Evolutionary conservation across 1,140 invertebrate species (phyloP).

Genomic region (Galendromus occidentalis): DNA sequence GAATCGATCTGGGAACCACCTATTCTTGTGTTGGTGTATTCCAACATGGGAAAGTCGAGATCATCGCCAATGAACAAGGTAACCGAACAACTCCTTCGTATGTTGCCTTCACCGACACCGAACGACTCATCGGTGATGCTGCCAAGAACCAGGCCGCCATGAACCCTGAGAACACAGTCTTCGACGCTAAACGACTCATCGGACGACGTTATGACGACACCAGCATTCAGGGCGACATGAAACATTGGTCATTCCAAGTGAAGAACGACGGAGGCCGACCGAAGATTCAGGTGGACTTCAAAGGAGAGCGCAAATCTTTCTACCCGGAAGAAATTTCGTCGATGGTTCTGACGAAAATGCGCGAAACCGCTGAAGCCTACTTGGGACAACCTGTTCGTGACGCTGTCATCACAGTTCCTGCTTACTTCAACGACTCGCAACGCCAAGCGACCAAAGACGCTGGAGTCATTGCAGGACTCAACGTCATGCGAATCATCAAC

Average conservation of each 20-base stretch:
- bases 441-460: slow-evolving; percentile 78
- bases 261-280: slow-evolving; percentile 61
- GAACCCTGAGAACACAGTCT: slow-evolving; percentile 37
- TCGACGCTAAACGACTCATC: slow-evolving; percentile 54
- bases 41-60: slow-evolving; percentile 60
- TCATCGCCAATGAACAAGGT: slow-evolving; percentile 78
- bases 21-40: slow-evolving; percentile 37
- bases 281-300: slow-evolving; percentile 40
- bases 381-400: slow-evolving; percentile 27
- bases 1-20: slow-evolving; percentile 34
- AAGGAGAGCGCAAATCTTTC: slow-evolving; percentile 32
- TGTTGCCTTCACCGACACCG: slow-evolving; percentile 71
- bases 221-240: slow-evolving; percentile 78
- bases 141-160: slow-evolving; percentile 58
- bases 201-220: slow-evolving; percentile 77
- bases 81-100: slow-evolving; percentile 73
- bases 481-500: slow-evolving; percentile 54
- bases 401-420: slow-evolving; percentile 30
- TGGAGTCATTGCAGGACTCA: slow-evolving; percentile 62
- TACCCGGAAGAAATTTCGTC: slow-evolving; percentile 34
- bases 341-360: slow-evolving; percentile 34
- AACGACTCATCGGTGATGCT: slow-evolving; percentile 62
- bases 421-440: slow-evolving; percentile 76
- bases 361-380: slow-evolving; percentile 29
- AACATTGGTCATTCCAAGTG: slow-evolving; percentile 88